Evolutionary conservation across 2,797 vertebrate genomes (phyloP), one percentile per base, ranked within the genome.

Genomic region (Champsocephalus gunnari): DNA sequence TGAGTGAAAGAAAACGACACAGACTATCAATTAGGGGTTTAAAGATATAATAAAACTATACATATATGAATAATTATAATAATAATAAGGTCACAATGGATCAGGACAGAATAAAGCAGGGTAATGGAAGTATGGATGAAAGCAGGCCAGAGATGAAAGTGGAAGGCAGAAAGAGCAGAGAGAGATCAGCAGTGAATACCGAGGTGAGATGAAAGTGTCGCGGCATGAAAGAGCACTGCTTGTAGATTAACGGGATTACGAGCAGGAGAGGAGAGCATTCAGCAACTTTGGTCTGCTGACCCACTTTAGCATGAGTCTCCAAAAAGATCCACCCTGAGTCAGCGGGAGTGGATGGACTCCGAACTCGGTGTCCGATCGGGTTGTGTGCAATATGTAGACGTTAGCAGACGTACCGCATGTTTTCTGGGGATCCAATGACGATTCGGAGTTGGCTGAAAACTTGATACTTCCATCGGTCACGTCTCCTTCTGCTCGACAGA

Each of bases 381-480:
- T 34, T 67, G 9, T 45, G 57, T 41, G 47, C 2, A 9, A 34
- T n/a, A 48, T 3, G 11, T 57, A 48, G 24, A 28, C 54, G 72
- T 48, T 8, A 3, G 19, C 6, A 12, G 53, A 75, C 96, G 95
- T 79, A 97, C 97, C 97, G 0, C 97, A 98, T 66, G 96, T 95
- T 88, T 96, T 97, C 84, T 96, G 96, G 49, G 95, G 91, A 53
- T 97, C 96, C 10, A 95, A 85, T 3, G 96, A 95, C 0, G 95
- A 95, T 65, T 98, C 97, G 0, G 97, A 96, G 87, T 91, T 96
- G 47, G 96, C 96, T 19, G 96, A 97, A 41, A 96, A 96, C 83
- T 96, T 96, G 71, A 92, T 94, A 61, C 91, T 94, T 47, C 95
- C 95, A n/a, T 97, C 96, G 0, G 92, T 90, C 43, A 94, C 80